Base-by-base conservation (phyloP, 2,113 vertebrate species). In the Phrynosoma platyrhinos region DNA sequence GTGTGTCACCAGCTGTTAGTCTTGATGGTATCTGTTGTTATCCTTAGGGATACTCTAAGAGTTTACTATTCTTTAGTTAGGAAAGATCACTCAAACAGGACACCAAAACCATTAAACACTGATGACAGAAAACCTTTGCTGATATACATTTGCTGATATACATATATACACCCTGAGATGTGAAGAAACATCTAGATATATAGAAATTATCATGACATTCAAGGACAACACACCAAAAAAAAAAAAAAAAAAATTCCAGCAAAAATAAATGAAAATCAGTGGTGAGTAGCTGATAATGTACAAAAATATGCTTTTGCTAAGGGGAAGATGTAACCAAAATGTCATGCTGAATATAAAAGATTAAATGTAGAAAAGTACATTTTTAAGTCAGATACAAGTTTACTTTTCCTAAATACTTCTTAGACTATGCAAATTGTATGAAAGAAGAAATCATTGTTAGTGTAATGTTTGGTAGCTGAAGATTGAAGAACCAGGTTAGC, bases 401-500 rank as follows among this genome's bases (percentile, higher is more conserved):
- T 1, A 36, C 87, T 93, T 69, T 86, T n/a, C 88, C 86, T 30
- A 79, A 91, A 82, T 23, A 2, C 23, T 0, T 0, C 1, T 53
- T 77, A 79, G 79, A 0, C 52, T n/a, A 42, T 64, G 9, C 52
- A 1, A 76, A 79, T 94, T 47, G 55, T 75, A 93, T 91, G 40
- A 84, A 2, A 87, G 58, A 47, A 86, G 92, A 94, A 94, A 64
- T 80, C 0, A 23, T 68, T 68, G 89, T 36, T 36, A 36, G 36
- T 55, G 53, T 55, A 2, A 9, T 9, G 53, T 12, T 12, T 9
- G 53, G 53, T 55, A 55, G 53, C 7, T 55, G 53, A 55, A 12
- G 53, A 55, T 55, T 36, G 36, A 36, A 36, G 36, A 36, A 36
- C 36, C 36, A 36, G 36, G 36, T 36, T 36, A 36, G 36, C 36